A percentile compares a stretch with the other conserved stretches of the same genome.
Conservation (phyloP, 2,113 vertebrate genomes). For the Zosterops borbonicus region DNA sequence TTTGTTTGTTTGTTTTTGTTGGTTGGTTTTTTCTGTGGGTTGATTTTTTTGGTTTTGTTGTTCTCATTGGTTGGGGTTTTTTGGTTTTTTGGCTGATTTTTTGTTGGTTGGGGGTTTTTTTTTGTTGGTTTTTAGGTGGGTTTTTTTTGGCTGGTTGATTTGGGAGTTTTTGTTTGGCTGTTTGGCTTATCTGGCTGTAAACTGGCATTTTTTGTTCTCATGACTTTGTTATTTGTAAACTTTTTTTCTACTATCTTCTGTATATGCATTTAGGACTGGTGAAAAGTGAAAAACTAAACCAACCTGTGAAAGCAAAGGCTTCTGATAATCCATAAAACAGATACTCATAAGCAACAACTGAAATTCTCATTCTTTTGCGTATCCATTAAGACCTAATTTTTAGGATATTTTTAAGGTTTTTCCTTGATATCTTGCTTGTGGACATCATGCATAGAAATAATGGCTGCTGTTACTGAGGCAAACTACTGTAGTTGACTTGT, state of each 20-base stretch:
- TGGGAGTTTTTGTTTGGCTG: background rate
- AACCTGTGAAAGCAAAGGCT: background rate
- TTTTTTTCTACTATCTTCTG: background rate
- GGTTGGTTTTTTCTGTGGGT: no score
- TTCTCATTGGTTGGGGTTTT: no score
- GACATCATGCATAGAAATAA: background rate
- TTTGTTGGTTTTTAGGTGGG: background rate
- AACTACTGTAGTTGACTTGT: background rate
- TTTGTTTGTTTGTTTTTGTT: no score
- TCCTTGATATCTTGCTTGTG: background rate
- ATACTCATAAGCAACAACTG: background rate
- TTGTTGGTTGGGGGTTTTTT: no score
- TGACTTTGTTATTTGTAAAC: background rate
- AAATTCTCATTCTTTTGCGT: background rate
- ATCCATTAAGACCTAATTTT: background rate
- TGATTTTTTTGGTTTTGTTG: background rate
- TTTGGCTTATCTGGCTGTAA: background rate
- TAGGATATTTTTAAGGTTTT: background rate
- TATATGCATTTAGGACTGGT: background rate
- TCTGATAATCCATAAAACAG: background rate
- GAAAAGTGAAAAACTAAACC: background rate
- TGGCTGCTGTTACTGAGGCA: background rate
- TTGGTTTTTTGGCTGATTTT: background rate
- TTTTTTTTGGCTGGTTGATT: background rate
- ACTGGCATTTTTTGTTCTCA: background rate